Evolutionary conservation across 2,888 invertebrate genomes (phyloP), one percentile per base, ranked within the genome.

Genomic region (Holacanthella duospinosa): DNA sequence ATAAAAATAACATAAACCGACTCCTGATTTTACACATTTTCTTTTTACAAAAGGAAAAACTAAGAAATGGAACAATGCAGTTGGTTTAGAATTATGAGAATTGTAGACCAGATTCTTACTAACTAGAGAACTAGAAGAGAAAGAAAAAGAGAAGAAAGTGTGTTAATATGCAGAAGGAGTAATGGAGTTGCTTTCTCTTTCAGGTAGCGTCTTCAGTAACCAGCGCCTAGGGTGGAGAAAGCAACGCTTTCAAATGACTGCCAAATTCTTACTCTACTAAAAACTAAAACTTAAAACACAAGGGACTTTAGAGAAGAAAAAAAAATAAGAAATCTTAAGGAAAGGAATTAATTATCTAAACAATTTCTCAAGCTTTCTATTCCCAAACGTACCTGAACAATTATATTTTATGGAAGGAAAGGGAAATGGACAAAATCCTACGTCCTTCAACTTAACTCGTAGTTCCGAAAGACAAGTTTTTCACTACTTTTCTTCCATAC

Each of bases 1-100:
- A 48, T 48, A 48, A 48, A 48, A 48, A 48, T 48, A 48, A 48
- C 48, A 48, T 48, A 48, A 48, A 48, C 48, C 48, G 6, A 9
- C 19, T 21, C 48, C 21, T 48, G 48, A 48, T 48, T 48, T 48
- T 21, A n/a, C 21, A n/a, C 48, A 48, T 48, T 48, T 48, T 21
- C 48, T 21, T 21, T n/a, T 48, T 48, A 9, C 36, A 36, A 36
- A 36, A 6, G 9, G 36, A 16, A n/a, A n/a, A n/a, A n/a, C n/a
- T n/a, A n/a, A n/a, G n/a, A n/a, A n/a, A n/a, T n/a, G n/a, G n/a
- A n/a, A n/a, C n/a, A n/a, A n/a, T n/a, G n/a, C n/a, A n/a, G n/a
- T n/a, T n/a, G n/a, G n/a, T n/a, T n/a, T n/a, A n/a, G n/a, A n/a
- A n/a, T n/a, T n/a, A n/a, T n/a, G n/a, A n/a, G n/a, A n/a, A n/a